phyloP scores from a whole-genome alignment of 1,140 invertebrate genomes.

The Procambarus virginalis region DNA sequence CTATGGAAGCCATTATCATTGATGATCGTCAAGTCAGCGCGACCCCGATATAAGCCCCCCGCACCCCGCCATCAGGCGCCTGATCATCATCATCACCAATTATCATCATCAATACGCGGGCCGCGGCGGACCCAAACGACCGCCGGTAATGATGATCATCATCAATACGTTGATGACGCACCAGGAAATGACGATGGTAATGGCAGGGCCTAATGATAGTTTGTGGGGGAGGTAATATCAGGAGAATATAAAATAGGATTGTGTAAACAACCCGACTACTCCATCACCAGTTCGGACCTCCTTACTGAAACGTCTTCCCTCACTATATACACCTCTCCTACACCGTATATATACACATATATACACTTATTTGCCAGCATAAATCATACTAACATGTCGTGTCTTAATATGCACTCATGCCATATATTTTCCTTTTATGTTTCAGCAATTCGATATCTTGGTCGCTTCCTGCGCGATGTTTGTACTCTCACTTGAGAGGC shows the following conservation, averaged over 20 bases:
- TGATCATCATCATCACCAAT: slow-evolving; percentile 71
- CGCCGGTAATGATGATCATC: slow-evolving; percentile 70
- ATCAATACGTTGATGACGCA: slow-evolving; percentile 70
- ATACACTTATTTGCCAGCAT: too few relatives aligned
- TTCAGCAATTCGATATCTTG: too few relatives aligned
- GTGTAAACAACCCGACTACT: slow-evolving; percentile 44
- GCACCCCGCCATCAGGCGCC: slow-evolving; percentile 65
- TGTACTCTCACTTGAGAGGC: neutral
- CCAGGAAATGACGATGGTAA: slow-evolving; percentile 69
- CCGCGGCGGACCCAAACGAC: slow-evolving; percentile 64
- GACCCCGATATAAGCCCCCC: slow-evolving; percentile 70
- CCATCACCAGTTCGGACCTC: slow-evolving; percentile 44
- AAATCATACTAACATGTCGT: neutral
- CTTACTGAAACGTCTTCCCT: slow-evolving; percentile 15
- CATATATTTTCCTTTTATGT: too few relatives aligned
- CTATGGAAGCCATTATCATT: slow-evolving; percentile 71
- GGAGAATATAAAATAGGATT: slow-evolving; percentile 52
- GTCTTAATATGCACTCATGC: neutral
- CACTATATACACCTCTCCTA: slow-evolving; percentile 5
- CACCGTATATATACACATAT: neutral
- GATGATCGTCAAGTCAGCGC: slow-evolving; percentile 71
- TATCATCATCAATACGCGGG: slow-evolving; percentile 69
- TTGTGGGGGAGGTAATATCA: slow-evolving; percentile 62
- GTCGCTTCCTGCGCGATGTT: neutral
- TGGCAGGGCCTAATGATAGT: slow-evolving; percentile 67